Percentiles rank a stretch among this genome's conserved stretches.
phyloP scores from a whole-genome alignment of 2,888 invertebrate species.

The Eristalis intricaria region DNA sequence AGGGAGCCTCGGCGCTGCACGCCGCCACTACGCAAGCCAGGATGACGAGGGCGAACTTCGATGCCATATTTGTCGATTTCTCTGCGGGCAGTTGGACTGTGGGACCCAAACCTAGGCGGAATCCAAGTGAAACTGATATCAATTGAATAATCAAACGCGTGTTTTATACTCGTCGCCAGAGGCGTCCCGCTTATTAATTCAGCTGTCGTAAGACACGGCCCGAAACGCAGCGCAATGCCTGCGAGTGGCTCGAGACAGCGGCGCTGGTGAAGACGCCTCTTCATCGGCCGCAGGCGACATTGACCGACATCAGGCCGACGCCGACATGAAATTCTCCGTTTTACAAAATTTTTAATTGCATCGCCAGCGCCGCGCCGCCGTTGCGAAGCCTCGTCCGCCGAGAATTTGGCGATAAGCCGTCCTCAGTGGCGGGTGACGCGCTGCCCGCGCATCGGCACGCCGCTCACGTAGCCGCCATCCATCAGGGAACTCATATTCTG shows the following conservation, averaged over 20 bases:
- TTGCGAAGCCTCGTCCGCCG: constrained; percentile 4
- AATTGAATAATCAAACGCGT: constrained; percentile 69
- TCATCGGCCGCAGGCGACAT: constrained; percentile 48
- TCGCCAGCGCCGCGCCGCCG: neutral
- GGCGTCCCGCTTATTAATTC: constrained; percentile 58
- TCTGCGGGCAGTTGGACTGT: constrained; percentile 16
- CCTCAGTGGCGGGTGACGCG: neutral
- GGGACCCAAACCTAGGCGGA: constrained; percentile 50
- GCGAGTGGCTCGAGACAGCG: constrained; percentile 10
- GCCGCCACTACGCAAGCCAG: constrained; percentile 37
- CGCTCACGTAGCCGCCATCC: constrained; percentile 55
- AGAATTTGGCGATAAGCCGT: neutral
- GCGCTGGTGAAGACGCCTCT: constrained; percentile 15
- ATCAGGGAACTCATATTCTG: constrained; percentile 46
- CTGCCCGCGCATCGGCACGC: constrained; percentile 12
- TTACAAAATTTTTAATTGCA: constrained; percentile 70
- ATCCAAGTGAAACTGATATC: constrained; percentile 68
- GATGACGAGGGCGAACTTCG: constrained; percentile 43
- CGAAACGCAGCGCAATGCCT: constrained; percentile 56
- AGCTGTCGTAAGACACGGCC: constrained; percentile 57
- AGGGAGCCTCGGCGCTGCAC: constrained; percentile 50
- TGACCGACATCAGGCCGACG: constrained; percentile 65
- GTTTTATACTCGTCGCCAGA: constrained; percentile 58
- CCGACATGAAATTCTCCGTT: constrained; percentile 68
- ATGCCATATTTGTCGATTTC: constrained; percentile 54